Conservation (phyloP, 2,797 vertebrate genomes). For the Psittacula echo region DNA sequence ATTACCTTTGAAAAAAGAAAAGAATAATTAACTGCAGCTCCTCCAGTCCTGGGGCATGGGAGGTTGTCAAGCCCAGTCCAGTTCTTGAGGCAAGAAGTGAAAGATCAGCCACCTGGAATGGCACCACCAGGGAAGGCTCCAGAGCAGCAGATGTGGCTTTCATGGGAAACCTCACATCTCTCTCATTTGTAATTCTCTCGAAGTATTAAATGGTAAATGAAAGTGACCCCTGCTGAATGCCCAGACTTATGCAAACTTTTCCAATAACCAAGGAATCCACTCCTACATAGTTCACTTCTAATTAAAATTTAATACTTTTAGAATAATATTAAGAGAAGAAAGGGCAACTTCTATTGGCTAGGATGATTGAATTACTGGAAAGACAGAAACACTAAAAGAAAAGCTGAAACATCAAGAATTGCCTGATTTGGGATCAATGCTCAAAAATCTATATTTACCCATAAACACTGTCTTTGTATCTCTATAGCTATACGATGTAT, state of each 20-base stretch:
- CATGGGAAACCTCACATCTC: neutral
- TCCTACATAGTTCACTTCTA: neutral
- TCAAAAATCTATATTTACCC: neutral
- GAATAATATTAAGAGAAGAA: neutral
- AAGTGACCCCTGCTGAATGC: neutral
- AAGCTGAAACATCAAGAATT: neutral
- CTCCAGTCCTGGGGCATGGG: neutral
- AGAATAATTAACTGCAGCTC: slow-evolving; percentile 8
- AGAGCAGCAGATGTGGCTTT: neutral
- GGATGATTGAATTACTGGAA: neutral
- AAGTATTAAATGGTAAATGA: neutral
- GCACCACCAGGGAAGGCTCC: neutral
- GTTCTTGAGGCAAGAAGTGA: slow-evolving; percentile 4
- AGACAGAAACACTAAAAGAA: neutral
- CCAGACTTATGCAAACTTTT: neutral
- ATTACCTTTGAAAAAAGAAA: neutral
- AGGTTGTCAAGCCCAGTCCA: slow-evolving; percentile 14
- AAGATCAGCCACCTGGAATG: neutral
- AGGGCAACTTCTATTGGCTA: fast-evolving
- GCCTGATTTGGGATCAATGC: neutral
- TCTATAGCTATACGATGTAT: neutral
- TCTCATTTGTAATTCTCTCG: neutral
- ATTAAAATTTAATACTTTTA: neutral
- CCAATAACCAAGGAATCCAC: neutral
- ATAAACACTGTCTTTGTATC: neutral